Base-by-base conservation (phyloP, 2,888 invertebrate species). In the Trichogramma evanescens region DNA sequence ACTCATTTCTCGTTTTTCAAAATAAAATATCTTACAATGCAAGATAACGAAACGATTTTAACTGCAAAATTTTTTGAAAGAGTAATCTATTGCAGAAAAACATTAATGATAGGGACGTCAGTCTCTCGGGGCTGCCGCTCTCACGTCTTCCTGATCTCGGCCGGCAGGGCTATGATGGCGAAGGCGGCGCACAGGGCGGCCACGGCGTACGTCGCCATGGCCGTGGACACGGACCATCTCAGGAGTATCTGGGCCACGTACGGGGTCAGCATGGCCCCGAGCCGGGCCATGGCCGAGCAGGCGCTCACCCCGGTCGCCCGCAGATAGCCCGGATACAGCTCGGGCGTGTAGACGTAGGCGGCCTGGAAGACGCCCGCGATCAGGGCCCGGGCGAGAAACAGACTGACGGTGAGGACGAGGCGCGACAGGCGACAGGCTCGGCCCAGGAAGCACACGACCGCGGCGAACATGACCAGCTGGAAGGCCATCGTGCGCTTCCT, bases 331-430 rank as follows among this genome's bases (percentile, higher is more conserved):
- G 95, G 95, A 75, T 95, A 95, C 4, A 94, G 91, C 84, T 95
- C 95, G 6, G 95, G 95, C 5, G 95, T 96, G 73, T 96, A 96
- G 5, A 95, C 94, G 73, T 95, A 96, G 0, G 94, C 93, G 0
- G 94, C 94, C 82, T 95, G 95, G 76, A 96, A 96, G 2, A 95
- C 87, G 0, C 95, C 95, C 26, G 95, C 93, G 69, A 95, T 93
- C 64, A 95, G 89, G 4, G 93, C 95, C 67, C 96, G 83, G 0
- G 94, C 93, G 67, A 94, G 75, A 76, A 95, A 95, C 65, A 96
- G 80, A 67, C 93, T 85, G 54, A 91, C 83, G 0, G 94, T 95
- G 67, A 95, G 79, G 68, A 87, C 83, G 5, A 85, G 83, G 41
- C 91, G 86, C 65, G 89, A 91, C 78, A 70, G 83, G 79, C 67